Evolutionary conservation across 1,140 invertebrate genomes (phyloP).

Genomic region (Olivierus martensii): DNA sequence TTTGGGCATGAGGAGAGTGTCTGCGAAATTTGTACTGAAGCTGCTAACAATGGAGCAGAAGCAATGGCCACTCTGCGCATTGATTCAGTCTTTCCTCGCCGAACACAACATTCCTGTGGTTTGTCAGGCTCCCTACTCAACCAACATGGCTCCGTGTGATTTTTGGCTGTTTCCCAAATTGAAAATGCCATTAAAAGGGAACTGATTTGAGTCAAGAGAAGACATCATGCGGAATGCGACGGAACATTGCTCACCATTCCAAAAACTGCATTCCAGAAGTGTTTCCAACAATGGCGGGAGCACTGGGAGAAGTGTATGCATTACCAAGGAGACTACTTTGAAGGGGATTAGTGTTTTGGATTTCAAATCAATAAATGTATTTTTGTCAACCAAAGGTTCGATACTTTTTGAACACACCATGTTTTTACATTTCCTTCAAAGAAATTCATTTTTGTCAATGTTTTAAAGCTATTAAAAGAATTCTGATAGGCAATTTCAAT

Average conservation of each 20-base stretch:
- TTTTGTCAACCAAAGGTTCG: background rate
- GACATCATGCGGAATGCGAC: slow-evolving; percentile 6
- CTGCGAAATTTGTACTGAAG: slow-evolving; percentile 17
- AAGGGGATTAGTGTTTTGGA: background rate
- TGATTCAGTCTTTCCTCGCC: slow-evolving; percentile 3
- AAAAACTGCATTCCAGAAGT: slow-evolving; percentile 3
- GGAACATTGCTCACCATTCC: background rate
- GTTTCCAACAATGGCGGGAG: slow-evolving; percentile 3
- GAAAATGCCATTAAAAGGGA: slow-evolving; percentile 13
- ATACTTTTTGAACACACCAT: slow-evolving; percentile 1
- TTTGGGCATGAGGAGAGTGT: slow-evolving; percentile 19
- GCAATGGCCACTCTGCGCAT: slow-evolving; percentile 3
- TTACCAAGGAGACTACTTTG: slow-evolving; percentile 3
- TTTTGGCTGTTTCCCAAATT: slow-evolving; percentile 13
- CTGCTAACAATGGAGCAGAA: slow-evolving; percentile 8
- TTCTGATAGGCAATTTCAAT: no score
- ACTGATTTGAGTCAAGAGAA: slow-evolving; percentile 5
- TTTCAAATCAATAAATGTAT: background rate
- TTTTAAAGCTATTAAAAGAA: no score
- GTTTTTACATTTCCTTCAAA: no score
- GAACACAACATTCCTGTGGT: slow-evolving; percentile 4
- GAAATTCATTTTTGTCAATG: no score
- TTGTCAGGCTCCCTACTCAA: slow-evolving; percentile 1
- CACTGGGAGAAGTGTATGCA: slow-evolving; percentile 3
- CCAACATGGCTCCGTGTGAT: slow-evolving; percentile 3